Evolutionary conservation across 2,797 vertebrate genomes (phyloP), one percentile per base, ranked within the genome.

Genomic region (Hephaestus fuliginosus): DNA sequence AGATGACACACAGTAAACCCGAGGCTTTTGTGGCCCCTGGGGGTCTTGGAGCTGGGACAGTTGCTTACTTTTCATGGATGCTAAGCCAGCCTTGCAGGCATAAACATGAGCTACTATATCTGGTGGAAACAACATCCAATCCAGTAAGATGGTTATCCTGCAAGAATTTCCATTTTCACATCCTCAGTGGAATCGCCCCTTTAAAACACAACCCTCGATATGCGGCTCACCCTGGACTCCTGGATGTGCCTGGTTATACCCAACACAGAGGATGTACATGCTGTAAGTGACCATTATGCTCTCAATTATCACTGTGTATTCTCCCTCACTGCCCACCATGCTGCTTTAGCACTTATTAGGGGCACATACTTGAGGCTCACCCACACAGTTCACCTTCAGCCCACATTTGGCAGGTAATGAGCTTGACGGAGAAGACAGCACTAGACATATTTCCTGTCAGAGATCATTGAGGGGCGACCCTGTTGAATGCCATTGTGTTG

Each of bases 311-410:
- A 61, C 52, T 1, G n/a, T 41, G 49, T 72, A 60, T 25, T 67
- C 75, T 70, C 68, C 44, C 64, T 58, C 73, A 55, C 75, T 83
- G 79, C 69, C 74, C 78, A 71, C 65, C 68, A 48, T 55, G 71
- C 87, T 78, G 78, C 77, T 85, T 85, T 85, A 83, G 80, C 87
- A 85, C 84, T 91, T 91, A 91, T 88, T 89, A 91, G 55, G 74
- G 78, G 17, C 49, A 53, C 74, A 83, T 68, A 81, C 78, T 85
- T 51, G 76, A 81, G 66, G 72, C 73, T 89, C 84, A 84, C 85
- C 84, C 82, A 81, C 86, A 60, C 80, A 49, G 63, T 86, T 88
- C 87, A 84, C 80, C 76, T 78, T 82, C 67, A 76, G 75, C 84
- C 84, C 84, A 76, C 83, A 44, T 83, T 85, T 63, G 57, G 61